phyloP scores from a whole-genome alignment of 1,140 invertebrate species.

The Diprion similis region DNA sequence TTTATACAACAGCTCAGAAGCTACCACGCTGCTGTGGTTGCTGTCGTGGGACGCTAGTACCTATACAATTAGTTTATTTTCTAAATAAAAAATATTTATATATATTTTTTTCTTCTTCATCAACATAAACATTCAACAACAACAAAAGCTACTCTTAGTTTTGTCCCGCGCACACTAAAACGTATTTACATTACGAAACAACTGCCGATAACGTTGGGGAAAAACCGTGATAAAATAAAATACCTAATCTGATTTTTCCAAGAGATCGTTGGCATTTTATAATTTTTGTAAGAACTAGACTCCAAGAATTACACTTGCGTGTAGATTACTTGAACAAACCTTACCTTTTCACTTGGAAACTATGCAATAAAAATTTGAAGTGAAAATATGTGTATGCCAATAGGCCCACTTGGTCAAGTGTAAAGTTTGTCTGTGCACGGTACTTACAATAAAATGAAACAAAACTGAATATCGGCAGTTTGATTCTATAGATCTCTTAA shows the following conservation, averaged over 20 bases:
- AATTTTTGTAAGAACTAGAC: not conserved
- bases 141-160: conserved; percentile 14
- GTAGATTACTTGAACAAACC: not conserved
- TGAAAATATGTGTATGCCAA: not conserved
- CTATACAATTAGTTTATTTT: not conserved
- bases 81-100: conserved; percentile 14
- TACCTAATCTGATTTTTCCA: not conserved
- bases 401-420: not conserved
- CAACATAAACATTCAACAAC: conserved; percentile 26
- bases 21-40: not conserved
- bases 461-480: no score
- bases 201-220: not conserved
- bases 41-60: not conserved
- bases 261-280: not conserved
- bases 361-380: no score
- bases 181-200: conserved; percentile 20
- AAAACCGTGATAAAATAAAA: not conserved
- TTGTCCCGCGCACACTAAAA: conserved; percentile 17
- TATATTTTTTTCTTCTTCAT: not conserved
- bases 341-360: no score
- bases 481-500: no score
- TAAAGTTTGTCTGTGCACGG: not conserved
- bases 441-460: not conserved
- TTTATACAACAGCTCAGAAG: conserved; percentile 25
- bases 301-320: not conserved